Evolutionary conservation across 2,888 invertebrate species (phyloP), one percentile per base, ranked within the genome.

Genomic region (Hypena proboscidalis): DNA sequence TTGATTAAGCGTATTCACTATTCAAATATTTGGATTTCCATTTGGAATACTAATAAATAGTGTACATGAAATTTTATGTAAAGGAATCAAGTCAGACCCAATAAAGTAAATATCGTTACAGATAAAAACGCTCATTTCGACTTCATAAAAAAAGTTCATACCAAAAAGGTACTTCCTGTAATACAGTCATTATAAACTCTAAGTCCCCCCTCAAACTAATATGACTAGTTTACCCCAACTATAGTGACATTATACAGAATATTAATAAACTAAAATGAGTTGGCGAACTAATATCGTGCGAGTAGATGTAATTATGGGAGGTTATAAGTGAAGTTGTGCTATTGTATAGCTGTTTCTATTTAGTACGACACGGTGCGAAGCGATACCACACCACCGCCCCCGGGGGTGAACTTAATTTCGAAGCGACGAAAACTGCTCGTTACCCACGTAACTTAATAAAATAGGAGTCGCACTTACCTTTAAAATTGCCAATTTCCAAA

Each of bases 341-440:
- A 41, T 37, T 41, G 41, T 37, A 31, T 19, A 34, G 34, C 9
- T 25, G 42, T 49, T 45, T 35, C 42, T 35, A 42, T 13, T n/a
- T n/a, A n/a, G n/a, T n/a, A n/a, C n/a, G n/a, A n/a, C n/a, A n/a
- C n/a, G n/a, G n/a, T n/a, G n/a, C n/a, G n/a, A n/a, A n/a, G n/a
- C n/a, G n/a, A n/a, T n/a, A n/a, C n/a, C n/a, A n/a, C 32, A 39
- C 22, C 39, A 32, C 39, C n/a, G 32, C 27, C 17, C 25, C 2
- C 19, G 2, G n/a, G 42, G 50, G 36, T 43, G 32, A 44, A 38
- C 52, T 49, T 58, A 50, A 55, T 54, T 55, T 36, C 32, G 50
- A 46, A 43, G 39, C 49, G 40, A 34, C 40, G 50, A 50, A 59
- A 61, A 54, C 54, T 52, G 46, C 41, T 50, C 50, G 52, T 44